Evolutionary conservation across 53 echinoderm and acorn worm genomes (phyloP), one percentile per base, ranked within the genome.

Genomic region (Antedon mediterranea): DNA sequence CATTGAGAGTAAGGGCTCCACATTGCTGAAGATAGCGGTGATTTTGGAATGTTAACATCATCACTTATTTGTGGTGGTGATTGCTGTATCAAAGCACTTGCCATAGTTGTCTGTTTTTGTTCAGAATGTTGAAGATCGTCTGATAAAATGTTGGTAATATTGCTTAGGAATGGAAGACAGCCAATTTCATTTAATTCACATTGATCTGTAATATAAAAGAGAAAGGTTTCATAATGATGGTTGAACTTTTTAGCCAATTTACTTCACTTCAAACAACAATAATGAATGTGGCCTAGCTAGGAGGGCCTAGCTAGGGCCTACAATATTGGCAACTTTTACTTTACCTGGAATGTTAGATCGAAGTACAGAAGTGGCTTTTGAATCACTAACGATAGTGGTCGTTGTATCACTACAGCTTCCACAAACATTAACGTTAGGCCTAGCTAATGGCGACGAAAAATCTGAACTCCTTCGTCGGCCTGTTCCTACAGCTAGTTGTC

Each of bases 1-100:
- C 94, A 93, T 13, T 86, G 81, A 0, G 90, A 87, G 85, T 93
- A 89, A 42, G 89, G 80, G 80, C 90, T 90, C 94, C 94, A 93
- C 13, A 90, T 85, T 6, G 87, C 86, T 13, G 90, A 83, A 73
- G 94, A 86, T 71, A 93, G 81, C 11, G 94, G 89, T 26, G 94
- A 93, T 31, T 86, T 86, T 34, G 89, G 84, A 41, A 81, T 75
- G 33, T 57, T 57, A 3, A 57, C 23, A 8, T 57, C 57, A 57
- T 57, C 57, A 26, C 23, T 57, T 13, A 57, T 23, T 57, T 57
- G 57, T 15, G 57, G 23, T 18, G 57, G 20, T 23, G 11, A 26
- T 57, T 57, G 57, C 23, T 57, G 57, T 23, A 57, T 57, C 20
- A 57, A 57, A 26, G 57, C 57, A 57, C 57, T 57, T 23, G 57